These are phyloP conservation scores for Pedionomus torquatus DNA, from an alignment of 2,113 vertebrate species.

Conservation along the genomic window DNA sequence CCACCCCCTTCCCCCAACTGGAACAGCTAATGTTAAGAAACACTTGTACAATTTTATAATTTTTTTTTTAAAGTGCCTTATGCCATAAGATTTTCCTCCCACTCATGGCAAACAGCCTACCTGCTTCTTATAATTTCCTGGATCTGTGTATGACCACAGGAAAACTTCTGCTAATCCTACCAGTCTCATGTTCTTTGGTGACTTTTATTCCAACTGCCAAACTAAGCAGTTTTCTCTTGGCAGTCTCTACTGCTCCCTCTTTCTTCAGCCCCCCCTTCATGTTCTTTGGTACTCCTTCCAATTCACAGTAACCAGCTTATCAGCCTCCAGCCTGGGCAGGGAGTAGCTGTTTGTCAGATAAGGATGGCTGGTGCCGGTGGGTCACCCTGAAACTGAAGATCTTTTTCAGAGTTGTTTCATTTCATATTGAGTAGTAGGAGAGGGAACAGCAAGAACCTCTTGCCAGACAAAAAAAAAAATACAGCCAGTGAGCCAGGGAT, in stretches of 20 bases:
- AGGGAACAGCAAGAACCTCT: not conserved
- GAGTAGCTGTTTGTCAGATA: not conserved
- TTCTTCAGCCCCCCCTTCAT: too few species aligned
- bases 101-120: slow-evolving; percentile 64
- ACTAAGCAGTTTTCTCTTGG: slow-evolving; percentile 68
- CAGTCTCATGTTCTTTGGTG: slow-evolving; percentile 67
- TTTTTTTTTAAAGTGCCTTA: slow-evolving; percentile 23
- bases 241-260: not conserved
- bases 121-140: slow-evolving; percentile 72
- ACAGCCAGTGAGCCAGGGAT: not conserved
- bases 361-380: not conserved
- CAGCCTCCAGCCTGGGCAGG: slow-evolving; percentile 7
- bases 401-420: not conserved
- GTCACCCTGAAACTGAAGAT: not conserved
- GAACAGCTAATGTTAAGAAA: slow-evolving; percentile 43
- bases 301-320: slow-evolving; percentile 13
- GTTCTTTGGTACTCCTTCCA: slow-evolving; percentile 15
- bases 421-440: not conserved
- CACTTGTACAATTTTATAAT: not conserved
- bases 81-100: slow-evolving; percentile 68
- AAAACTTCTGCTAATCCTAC: slow-evolving; percentile 71
- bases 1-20: slow-evolving; percentile 10
- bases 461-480: not conserved
- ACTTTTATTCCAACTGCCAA: slow-evolving; percentile 67
- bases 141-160: slow-evolving; percentile 61